phyloP scores from a whole-genome alignment of 64 coral and sea anemone species.

The Anthopleura sola region DNA sequence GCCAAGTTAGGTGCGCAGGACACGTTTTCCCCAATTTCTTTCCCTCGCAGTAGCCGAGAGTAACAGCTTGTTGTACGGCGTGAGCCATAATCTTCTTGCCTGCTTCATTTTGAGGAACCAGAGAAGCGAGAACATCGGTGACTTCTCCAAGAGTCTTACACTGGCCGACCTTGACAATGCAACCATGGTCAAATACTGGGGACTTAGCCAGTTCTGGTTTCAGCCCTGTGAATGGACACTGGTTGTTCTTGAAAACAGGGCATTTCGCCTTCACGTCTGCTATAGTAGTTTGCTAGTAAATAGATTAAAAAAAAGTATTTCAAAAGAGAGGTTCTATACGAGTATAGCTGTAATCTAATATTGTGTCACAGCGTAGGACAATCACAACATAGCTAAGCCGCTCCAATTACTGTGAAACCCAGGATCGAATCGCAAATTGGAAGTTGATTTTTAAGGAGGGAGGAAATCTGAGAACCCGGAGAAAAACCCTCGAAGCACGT shows the following conservation, averaged over 20 bases:
- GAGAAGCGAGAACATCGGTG: neutral
- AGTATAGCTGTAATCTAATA: too few relatives aligned
- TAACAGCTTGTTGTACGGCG: neutral
- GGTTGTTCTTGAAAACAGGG: neutral
- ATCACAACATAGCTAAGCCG: too few relatives aligned
- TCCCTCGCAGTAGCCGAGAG: neutral
- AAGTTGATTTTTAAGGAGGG: too few relatives aligned
- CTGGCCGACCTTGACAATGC: neutral
- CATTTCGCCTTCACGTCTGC: slow-evolving; percentile 12
- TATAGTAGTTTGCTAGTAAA: neutral
- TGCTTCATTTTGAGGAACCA: neutral
- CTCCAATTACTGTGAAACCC: too few relatives aligned
- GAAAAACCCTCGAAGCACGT: too few relatives aligned
- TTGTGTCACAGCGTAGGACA: too few relatives aligned
- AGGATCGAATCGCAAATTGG: too few relatives aligned
- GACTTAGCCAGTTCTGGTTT: neutral
- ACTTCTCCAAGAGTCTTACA: neutral
- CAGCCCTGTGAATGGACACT: too few relatives aligned
- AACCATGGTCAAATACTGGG: neutral
- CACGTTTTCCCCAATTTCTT: neutral
- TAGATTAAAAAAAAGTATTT: too few relatives aligned
- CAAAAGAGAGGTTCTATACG: too few relatives aligned
- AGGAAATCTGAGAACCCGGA: too few relatives aligned
- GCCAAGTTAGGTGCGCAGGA: neutral
- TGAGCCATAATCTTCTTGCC: neutral